A percentile compares a stretch with the other conserved stretches of the same genome.
Evolutionary conservation across 2,113 vertebrate genomes (phyloP).

Genomic region (Lycaon pictus): DNA sequence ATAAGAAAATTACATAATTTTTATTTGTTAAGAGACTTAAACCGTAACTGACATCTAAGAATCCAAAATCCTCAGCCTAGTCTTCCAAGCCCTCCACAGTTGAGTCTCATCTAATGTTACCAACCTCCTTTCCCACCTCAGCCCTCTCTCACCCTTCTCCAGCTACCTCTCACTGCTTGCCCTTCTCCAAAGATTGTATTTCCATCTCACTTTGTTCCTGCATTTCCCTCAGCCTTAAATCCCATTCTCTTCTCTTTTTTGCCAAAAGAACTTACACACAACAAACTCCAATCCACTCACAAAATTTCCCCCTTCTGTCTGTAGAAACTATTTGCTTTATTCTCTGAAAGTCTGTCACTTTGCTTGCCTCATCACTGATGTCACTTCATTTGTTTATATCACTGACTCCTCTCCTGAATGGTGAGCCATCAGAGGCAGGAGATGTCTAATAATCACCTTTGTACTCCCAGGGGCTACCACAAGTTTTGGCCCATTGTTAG

Average conservation of each 20-base stretch:
- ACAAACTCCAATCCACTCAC: neutral
- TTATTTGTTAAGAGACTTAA: neutral
- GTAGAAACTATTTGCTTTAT: neutral
- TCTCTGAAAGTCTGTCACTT: neutral
- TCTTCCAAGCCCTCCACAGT: neutral
- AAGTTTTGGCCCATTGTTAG: neutral
- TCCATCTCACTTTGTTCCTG: neutral
- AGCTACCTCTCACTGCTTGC: neutral
- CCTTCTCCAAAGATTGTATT: neutral
- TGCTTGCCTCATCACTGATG: neutral
- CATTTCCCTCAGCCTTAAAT: neutral
- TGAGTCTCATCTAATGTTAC: too few relatives aligned
- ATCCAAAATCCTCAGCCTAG: neutral
- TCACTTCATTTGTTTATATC: neutral
- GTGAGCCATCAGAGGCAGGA: neutral
- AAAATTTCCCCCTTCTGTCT: neutral
- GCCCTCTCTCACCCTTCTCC: too few relatives aligned
- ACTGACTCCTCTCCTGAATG: neutral
- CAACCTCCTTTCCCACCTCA: neutral
- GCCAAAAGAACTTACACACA: neutral
- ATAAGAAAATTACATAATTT: neutral
- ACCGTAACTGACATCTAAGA: neutral
- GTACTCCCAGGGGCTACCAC: neutral
- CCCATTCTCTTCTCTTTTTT: neutral
- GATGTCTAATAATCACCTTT: neutral